Conservation (phyloP, 37 sponge, comb jelly and placozoan genomes). For the Hormiphora californensis region DNA sequence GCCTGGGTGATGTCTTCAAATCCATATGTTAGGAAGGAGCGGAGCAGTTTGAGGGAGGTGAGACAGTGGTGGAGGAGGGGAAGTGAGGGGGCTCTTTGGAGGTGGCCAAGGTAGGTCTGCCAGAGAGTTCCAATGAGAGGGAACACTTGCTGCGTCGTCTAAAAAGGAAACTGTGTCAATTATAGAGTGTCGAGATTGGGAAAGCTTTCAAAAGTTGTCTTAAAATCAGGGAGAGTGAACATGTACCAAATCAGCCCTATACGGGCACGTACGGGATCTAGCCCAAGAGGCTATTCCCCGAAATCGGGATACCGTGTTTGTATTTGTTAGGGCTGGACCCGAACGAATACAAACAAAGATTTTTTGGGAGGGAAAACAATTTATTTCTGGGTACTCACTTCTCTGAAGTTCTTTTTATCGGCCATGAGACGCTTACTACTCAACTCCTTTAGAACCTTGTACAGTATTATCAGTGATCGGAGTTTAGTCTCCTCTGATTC, state of each 20-base stretch:
- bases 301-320: too few relatives aligned
- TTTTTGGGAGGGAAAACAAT: not conserved
- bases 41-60: slow-evolving; percentile 19
- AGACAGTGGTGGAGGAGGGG: not conserved
- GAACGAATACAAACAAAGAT: too few relatives aligned
- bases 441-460: slow-evolving; percentile 35
- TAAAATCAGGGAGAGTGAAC: too few relatives aligned
- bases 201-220: too few relatives aligned
- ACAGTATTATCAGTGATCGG: not conserved
- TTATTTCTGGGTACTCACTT: not conserved
- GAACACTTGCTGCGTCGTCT: not conserved
- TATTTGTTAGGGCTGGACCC: too few relatives aligned
- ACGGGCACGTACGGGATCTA: too few relatives aligned
- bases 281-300: too few relatives aligned
- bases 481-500: not conserved
- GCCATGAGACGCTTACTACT: not conserved
- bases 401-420: not conserved
- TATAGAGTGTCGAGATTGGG: too few relatives aligned
- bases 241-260: too few relatives aligned
- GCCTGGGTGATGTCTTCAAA: slow-evolving; percentile 5
- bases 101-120: slow-evolving; percentile 10
- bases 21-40: slow-evolving; percentile 14
- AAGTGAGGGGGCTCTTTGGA: not conserved
- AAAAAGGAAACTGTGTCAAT: too few relatives aligned
- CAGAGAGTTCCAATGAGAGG: not conserved